These are phyloP conservation scores for Pollimyrus isidori DNA, from an alignment of 2,113 vertebrate species.

Conservation along the genomic window DNA sequence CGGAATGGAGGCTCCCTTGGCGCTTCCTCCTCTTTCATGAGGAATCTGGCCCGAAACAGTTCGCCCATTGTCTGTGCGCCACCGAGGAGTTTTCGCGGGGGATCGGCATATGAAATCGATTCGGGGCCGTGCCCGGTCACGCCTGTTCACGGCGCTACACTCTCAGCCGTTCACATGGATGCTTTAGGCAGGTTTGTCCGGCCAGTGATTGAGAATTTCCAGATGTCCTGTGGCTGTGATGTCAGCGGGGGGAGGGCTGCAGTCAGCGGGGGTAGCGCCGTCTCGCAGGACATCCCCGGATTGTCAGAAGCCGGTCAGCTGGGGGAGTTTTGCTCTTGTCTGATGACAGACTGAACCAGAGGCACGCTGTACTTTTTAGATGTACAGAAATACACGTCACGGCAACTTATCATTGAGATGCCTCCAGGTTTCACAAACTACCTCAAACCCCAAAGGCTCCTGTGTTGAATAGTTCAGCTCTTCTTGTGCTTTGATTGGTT, in stretches of 20 bases:
- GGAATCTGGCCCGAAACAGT: constrained; percentile 13
- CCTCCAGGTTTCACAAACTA: neutral
- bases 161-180: constrained; percentile 23
- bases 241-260: neutral
- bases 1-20: neutral
- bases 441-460: neutral
- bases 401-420: no score
- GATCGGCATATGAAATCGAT: constrained; percentile 26
- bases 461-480: neutral
- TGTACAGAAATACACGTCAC: neutral
- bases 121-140: constrained; percentile 19
- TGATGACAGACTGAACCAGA: neutral
- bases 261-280: neutral
- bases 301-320: neutral
- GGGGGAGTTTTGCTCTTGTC: neutral
- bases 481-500: neutral
- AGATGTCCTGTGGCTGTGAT: constrained; percentile 26
- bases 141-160: constrained; percentile 29
- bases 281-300: neutral
- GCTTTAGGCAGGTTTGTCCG: constrained; percentile 18
- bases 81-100: neutral
- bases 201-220: constrained; percentile 19
- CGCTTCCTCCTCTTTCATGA: neutral
- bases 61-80: constrained; percentile 5
- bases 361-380: neutral